Evolutionary conservation across 1,140 invertebrate genomes (phyloP).

Genomic region (Atta cephalotes): DNA sequence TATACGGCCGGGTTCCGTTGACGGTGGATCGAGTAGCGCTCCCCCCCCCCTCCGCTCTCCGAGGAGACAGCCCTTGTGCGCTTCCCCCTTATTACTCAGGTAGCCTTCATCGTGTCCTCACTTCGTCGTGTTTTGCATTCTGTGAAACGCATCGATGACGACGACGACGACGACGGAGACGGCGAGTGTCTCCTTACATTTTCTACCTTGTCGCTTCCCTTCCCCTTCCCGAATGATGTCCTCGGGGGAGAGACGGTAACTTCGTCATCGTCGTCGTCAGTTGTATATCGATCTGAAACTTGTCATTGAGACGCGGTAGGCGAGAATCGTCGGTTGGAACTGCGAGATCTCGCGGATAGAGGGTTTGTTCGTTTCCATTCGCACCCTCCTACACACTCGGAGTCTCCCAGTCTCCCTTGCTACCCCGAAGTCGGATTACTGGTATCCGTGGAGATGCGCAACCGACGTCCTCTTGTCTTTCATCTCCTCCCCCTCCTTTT

Average conservation of each 20-base stretch:
- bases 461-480: not conserved
- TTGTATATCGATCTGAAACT: constrained; percentile 82
- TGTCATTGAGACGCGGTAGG: constrained; percentile 71
- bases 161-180: not conserved
- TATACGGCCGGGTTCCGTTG: constrained; percentile 2
- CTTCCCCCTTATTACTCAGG: constrained; percentile 38
- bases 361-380: not conserved
- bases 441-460: not conserved
- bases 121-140: not conserved
- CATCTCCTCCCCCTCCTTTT: too few relatives aligned
- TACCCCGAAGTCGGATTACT: not conserved
- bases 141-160: not conserved
- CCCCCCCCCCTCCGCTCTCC: not conserved
- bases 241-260: not conserved
- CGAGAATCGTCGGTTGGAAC: not conserved
- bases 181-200: too few relatives aligned
- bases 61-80: constrained; percentile 25
- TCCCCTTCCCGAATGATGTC: not conserved
- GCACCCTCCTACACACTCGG: too few relatives aligned
- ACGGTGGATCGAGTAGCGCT: constrained; percentile 28
- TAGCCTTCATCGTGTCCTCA: not conserved
- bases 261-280: constrained; percentile 36
- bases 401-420: not conserved
- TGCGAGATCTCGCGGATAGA: not conserved
- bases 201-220: not conserved